Conservation (phyloP, 2,113 vertebrate genomes). For the Typhlomys cinereus region DNA sequence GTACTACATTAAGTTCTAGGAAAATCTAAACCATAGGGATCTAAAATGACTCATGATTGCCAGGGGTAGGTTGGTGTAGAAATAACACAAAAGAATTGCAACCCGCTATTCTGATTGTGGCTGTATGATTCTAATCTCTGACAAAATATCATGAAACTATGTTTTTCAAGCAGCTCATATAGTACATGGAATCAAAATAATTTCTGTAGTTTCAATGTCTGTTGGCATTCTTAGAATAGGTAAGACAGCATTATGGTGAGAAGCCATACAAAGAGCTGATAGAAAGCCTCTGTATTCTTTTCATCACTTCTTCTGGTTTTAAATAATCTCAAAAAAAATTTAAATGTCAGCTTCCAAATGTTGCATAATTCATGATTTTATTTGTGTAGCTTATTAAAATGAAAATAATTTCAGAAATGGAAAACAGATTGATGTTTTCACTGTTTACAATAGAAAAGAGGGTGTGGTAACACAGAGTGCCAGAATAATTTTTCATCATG, state of each 20-base stretch:
- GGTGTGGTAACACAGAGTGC: not conserved
- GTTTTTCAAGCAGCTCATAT: not conserved
- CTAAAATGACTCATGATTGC: not conserved
- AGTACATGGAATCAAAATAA: not conserved
- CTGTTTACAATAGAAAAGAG: too few relatives aligned
- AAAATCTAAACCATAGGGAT: not conserved
- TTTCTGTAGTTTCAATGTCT: not conserved
- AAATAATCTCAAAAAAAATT: not conserved
- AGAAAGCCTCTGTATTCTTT: not conserved
- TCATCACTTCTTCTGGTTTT: not conserved
- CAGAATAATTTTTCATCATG: not conserved
- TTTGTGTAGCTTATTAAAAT: not conserved
- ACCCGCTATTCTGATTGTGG: not conserved
- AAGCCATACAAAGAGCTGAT: not conserved
- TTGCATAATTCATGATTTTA: not conserved
- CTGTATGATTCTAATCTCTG: not conserved
- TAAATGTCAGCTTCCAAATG: not conserved
- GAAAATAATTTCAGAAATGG: not conserved
- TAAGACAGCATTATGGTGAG: not conserved
- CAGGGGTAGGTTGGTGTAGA: not conserved
- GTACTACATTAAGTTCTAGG: slow-evolving; percentile 1
- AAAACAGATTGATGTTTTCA: not conserved
- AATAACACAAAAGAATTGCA: not conserved
- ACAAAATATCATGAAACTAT: not conserved
- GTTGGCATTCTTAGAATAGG: not conserved